A percentile compares a stretch with the other conserved stretches of the same genome.
Evolutionary conservation across 2,797 vertebrate genomes (phyloP).

Genomic region (Selene dorsalis): DNA sequence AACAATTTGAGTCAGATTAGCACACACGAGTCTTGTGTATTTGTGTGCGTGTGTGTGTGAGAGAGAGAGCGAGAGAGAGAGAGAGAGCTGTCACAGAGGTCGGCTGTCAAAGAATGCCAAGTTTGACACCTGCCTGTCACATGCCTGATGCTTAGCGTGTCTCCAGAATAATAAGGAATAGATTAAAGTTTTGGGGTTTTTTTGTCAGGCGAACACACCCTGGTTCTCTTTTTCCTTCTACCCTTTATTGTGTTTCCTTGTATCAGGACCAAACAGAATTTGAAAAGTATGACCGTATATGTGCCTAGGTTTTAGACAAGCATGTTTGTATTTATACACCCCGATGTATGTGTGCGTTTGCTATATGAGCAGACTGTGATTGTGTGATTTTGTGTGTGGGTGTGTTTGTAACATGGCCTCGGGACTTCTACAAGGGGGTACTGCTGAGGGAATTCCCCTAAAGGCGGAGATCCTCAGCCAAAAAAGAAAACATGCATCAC

Average conservation of each 20-base stretch:
- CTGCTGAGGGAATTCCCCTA: conserved; percentile 62
- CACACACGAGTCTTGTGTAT: conserved; percentile 4
- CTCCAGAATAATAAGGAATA: conserved; percentile 13
- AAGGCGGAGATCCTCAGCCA: conserved; percentile 63
- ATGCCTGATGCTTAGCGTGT: conserved; percentile 11
- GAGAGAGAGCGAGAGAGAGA: background rate
- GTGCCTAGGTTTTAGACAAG: conserved; percentile 17
- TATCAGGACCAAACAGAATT: conserved; percentile 32
- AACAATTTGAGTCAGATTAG: conserved; percentile 36
- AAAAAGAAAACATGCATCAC: conserved; percentile 65
- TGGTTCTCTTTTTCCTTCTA: background rate
- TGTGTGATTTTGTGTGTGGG: conserved; percentile 9
- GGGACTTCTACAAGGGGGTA: conserved; percentile 46
- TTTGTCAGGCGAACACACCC: background rate
- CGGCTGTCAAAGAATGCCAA: conserved; percentile 23
- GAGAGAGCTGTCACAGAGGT: conserved; percentile 27
- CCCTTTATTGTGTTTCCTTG: background rate
- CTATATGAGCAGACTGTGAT: background rate
- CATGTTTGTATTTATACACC: conserved; percentile 22
- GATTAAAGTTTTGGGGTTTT: conserved; percentile 3
- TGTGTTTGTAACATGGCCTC: conserved; percentile 51
- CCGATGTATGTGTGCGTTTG: conserved; percentile 4
- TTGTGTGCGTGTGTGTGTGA: background rate
- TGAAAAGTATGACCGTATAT: conserved; percentile 1
- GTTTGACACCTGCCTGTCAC: conserved; percentile 50